Conservation (phyloP, 2,113 vertebrate genomes). For the Platycercus adscitus region DNA sequence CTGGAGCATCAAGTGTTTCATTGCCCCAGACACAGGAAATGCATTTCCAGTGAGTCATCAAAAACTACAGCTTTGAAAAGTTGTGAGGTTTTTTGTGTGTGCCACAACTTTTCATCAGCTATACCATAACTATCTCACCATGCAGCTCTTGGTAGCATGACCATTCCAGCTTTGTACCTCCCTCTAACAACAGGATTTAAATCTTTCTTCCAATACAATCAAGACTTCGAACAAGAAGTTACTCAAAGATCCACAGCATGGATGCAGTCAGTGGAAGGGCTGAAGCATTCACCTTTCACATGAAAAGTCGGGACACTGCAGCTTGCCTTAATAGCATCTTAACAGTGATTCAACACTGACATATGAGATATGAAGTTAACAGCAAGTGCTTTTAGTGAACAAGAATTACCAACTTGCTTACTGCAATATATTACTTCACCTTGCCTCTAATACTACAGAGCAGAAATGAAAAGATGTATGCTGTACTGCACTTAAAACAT, state of each 20-base stretch:
- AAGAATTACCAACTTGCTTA: neutral
- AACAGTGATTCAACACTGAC: neutral
- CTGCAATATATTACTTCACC: neutral
- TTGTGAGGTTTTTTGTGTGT: too few species aligned
- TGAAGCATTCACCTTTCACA: neutral
- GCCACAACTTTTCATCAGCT: neutral
- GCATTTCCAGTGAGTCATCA: neutral
- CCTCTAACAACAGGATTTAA: neutral
- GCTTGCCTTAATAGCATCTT: neutral
- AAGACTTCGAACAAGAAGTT: neutral
- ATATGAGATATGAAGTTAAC: neutral
- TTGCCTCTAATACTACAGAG: neutral
- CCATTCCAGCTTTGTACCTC: rapidly evolving
- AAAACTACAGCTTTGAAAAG: neutral
- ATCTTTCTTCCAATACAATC: neutral
- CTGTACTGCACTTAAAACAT: neutral
- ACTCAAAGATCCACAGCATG: neutral
- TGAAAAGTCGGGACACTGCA: neutral
- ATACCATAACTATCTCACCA: neutral
- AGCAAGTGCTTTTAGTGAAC: neutral
- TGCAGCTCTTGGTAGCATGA: too few species aligned
- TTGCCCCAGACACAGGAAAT: neutral
- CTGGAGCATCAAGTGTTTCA: neutral
- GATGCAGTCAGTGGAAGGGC: neutral
- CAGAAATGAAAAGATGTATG: neutral